Evolutionary conservation across 2,888 invertebrate species (phyloP).

Genomic region (Drosophila siamana): DNA sequence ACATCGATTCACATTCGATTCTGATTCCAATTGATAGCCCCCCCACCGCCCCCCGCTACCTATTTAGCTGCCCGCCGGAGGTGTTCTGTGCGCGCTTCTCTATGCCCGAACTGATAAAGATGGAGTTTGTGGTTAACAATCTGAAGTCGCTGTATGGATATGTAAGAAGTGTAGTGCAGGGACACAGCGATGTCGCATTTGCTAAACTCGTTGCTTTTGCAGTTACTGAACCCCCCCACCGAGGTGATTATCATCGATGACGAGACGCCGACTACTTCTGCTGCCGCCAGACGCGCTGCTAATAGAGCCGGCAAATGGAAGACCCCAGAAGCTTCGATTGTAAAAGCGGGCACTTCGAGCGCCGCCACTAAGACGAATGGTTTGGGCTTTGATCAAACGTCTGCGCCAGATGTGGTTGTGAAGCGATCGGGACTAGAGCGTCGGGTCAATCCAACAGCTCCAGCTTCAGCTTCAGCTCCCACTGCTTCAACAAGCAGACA

Average conservation of each 20-base stretch:
- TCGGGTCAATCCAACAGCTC: not conserved
- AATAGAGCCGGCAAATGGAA: not conserved
- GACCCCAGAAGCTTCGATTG: not conserved
- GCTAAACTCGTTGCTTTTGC: not conserved
- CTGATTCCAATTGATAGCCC: not conserved
- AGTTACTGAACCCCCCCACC: constrained; percentile 18
- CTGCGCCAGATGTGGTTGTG: too few species aligned
- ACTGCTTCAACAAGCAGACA: not conserved
- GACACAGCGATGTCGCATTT: not conserved
- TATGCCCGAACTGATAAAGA: constrained; percentile 18
- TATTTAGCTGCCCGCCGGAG: too few species aligned
- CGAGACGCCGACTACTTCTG: constrained; percentile 1
- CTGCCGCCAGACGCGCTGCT: too few species aligned
- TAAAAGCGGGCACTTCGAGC: too few species aligned
- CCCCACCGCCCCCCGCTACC: too few species aligned
- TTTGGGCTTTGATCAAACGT: too few species aligned
- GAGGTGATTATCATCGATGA: constrained; percentile 32
- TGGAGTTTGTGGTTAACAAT: constrained; percentile 41
- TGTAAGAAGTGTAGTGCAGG: constrained; percentile 27
- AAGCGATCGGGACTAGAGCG: not conserved
- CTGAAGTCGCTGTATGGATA: constrained; percentile 26
- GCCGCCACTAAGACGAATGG: not conserved
- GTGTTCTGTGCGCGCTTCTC: constrained; percentile 21
- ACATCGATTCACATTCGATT: not conserved
- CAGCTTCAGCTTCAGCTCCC: not conserved